A percentile compares a stretch with the other conserved stretches of the same genome.
Conservation (phyloP, 2,888 invertebrate genomes). For the Polydesmus complanatus region DNA sequence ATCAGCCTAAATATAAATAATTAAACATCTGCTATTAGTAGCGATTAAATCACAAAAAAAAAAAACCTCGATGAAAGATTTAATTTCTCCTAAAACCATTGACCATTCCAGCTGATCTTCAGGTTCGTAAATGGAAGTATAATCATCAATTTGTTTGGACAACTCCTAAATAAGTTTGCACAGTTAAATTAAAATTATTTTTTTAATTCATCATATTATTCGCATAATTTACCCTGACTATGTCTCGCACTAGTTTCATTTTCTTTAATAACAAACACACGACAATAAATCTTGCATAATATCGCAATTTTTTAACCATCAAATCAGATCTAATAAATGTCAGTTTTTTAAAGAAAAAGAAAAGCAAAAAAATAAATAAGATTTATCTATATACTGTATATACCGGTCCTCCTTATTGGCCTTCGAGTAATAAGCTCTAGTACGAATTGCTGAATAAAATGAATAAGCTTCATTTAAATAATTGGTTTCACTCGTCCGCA, state of each 20-base stretch:
- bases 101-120: constrained; percentile 95
- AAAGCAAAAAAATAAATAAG: neutral
- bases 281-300: constrained; percentile 91
- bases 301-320: constrained; percentile 88
- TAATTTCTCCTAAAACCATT: constrained; percentile 82
- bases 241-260: constrained; percentile 79
- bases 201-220: constrained; percentile 13
- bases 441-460: constrained; percentile 89
- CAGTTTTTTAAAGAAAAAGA: neutral
- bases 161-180: constrained; percentile 46
- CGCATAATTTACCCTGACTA: constrained; percentile 59
- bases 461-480: constrained; percentile 92
- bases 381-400: neutral
- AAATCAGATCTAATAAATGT: constrained; percentile 50
- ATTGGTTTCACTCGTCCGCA: constrained; percentile 90
- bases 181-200: neutral
- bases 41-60: too few species aligned
- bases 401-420: constrained; percentile 82
- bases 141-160: constrained; percentile 86
- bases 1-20: constrained; percentile 46
- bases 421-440: constrained; percentile 83
- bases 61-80: constrained; percentile 62
- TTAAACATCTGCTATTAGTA: too few species aligned
- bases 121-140: constrained; percentile 89
- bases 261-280: constrained; percentile 86